Conservation (phyloP, 2,888 invertebrate species). For the Euplagia quadripunctaria region DNA sequence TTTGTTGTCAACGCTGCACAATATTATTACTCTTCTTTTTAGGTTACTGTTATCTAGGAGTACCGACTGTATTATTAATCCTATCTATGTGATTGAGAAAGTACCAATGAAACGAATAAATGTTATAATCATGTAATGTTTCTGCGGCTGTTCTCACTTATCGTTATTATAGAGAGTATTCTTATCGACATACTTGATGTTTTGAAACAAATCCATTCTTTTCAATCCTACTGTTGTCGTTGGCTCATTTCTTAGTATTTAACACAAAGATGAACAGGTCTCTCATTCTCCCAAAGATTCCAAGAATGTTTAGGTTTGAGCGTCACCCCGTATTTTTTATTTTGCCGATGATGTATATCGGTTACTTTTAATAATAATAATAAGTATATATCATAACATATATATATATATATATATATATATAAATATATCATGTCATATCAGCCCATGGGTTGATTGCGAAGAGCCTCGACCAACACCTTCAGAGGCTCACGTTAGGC, state of each 20-base stretch:
- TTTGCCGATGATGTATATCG: no score
- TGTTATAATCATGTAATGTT: neutral
- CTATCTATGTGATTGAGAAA: neutral
- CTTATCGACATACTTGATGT: neutral
- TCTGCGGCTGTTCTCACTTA: neutral
- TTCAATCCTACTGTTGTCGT: slow-evolving; percentile 1
- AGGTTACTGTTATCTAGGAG: neutral
- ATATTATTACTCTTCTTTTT: no score
- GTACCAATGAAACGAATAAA: no score
- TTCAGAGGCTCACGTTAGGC: no score
- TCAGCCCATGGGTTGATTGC: no score
- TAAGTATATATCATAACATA: no score
- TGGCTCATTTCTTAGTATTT: slow-evolving; percentile 8
- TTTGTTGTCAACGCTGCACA: no score
- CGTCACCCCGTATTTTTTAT: no score
- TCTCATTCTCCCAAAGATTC: neutral
- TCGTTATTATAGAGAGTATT: neutral
- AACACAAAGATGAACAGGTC: neutral
- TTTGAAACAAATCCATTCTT: slow-evolving; percentile 9
- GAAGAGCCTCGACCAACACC: no score
- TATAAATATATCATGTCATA: no score
- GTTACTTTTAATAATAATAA: no score
- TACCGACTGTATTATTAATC: neutral
- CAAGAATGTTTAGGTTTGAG: neutral
- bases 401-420: no score